Conservation (phyloP, 2,888 invertebrate genomes). For the Schizaphis graminum region DNA sequence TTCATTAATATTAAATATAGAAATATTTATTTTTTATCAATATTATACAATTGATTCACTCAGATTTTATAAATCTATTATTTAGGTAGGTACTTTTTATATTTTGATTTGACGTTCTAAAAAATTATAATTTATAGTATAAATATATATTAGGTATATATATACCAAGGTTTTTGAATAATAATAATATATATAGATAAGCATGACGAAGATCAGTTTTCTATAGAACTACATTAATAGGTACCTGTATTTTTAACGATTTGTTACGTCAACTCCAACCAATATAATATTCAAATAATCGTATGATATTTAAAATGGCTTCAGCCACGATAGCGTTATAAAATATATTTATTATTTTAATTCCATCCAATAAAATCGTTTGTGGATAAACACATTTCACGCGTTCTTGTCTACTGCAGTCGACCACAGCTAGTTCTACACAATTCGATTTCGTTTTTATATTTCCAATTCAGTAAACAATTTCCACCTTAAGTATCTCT, state of each 20-base stretch:
- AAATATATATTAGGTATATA: neutral
- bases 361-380: conserved; percentile 27
- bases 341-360: conserved; percentile 19
- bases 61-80: neutral
- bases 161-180: neutral
- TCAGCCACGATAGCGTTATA: neutral
- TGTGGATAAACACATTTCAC: conserved; percentile 21
- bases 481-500: conserved; percentile 25
- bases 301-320: neutral
- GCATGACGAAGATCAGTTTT: neutral
- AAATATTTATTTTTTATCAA: neutral
- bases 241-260: neutral
- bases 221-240: neutral
- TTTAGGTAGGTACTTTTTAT: neutral
- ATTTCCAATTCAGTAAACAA: conserved; percentile 35
- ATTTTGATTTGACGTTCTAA: neutral
- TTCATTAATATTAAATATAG: neutral
- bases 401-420: conserved; percentile 25
- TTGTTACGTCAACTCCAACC: neutral
- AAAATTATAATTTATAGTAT: neutral
- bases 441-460: conserved; percentile 30
- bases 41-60: neutral
- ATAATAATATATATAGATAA: neutral
- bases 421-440: neutral
- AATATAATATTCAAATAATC: neutral